Evolutionary conservation across 2,113 vertebrate species (phyloP), one percentile per base, ranked within the genome.

Genomic region (Indri indri): DNA sequence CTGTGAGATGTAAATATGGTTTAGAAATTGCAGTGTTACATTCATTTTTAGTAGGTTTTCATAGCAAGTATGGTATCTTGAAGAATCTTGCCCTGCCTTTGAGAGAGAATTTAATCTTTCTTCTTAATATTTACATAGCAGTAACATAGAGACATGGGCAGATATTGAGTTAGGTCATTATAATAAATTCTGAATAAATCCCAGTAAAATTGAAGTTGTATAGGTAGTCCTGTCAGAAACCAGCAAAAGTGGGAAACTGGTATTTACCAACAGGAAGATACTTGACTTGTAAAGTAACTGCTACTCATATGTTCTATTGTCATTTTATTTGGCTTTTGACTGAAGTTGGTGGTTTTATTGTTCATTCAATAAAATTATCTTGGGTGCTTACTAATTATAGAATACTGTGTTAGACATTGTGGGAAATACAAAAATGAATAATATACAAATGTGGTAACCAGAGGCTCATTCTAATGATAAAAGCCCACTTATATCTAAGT

Each of bases 171-270:
- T 85, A 77, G 40, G 17, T 88, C 30, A 54, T n/a, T 84, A 71
- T 65, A 81, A 71, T 87, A 87, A 66, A 63, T 94, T 88, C 45
- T 96, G 59, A 84, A 90, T 74, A 94, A 85, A 92, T 94, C 85
- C 17, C 0, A 52, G 3, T 61, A 27, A 66, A 5, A 65, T 54
- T 81, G 61, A 89, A 68, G 7, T 83, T 92, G 4, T 87, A 32
- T 73, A 30, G 34, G 32, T 52, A 42, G 47, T 87, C 16, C 47
- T 74, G 13, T 52, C n/a, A 80, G 73, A 71, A 66, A 89, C 52
- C 59, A 94, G 25, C 6, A 50, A 74, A 85, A 30, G 32, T 81
- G 45, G 10, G 57, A 82, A 70, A 59, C 45, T 81, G 13, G 6
- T 82, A 8, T 83, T 83, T 94, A 86, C 9, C 73, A 90, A 71